Evolutionary conservation across 2,797 vertebrate species (phyloP), one percentile per base, ranked within the genome.

Genomic region (Atherinosoma microstoma): DNA sequence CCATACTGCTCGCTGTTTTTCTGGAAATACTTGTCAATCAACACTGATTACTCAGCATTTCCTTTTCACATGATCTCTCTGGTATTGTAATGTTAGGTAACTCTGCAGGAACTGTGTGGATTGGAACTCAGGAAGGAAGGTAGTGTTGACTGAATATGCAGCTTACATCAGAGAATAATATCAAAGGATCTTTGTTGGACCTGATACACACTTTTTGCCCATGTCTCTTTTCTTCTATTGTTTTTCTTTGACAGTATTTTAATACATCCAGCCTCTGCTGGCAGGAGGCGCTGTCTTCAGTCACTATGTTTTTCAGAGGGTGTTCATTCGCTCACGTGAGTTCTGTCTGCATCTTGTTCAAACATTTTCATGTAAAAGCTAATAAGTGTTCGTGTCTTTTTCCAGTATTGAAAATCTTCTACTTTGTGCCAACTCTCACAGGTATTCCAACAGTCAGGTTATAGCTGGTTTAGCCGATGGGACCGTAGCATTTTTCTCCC

Each of bases 81-180:
- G 53, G 18, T 73, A 54, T 75, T 89, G 63, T 87, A 78, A 15
- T 86, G 38, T 84, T 76, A 95, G 95, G 92, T 74, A 80, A 88
- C 64, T 88, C 90, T 22, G 56, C 82, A 51, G 95, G 94, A 76
- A 96, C 95, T n/a, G 92, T 96, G 70, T 96, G 96, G 96, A 94
- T 96, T 70, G 96, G 96, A 77, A 96, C 95, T 81, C 96, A 96
- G 91, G 96, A 96, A 91, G 96, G 96, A 92, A 95, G 95, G 96
- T 96, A 89, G 72, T 27, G 57, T 57, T 35, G 60, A 67, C 76
- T 78, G 75, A 81, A 68, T 58, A 74, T 84, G 58, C 84, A 75
- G 54, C 16, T 71, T 32, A 27, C 38, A 73, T 60, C 12, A 65
- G 24, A 22, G 38, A 59, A 73, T 30, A 64, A 42, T 6, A 58